Evolutionary conservation across 1,140 invertebrate genomes (phyloP), one percentile per base, ranked within the genome.

Genomic region (Halesus radiatus): DNA sequence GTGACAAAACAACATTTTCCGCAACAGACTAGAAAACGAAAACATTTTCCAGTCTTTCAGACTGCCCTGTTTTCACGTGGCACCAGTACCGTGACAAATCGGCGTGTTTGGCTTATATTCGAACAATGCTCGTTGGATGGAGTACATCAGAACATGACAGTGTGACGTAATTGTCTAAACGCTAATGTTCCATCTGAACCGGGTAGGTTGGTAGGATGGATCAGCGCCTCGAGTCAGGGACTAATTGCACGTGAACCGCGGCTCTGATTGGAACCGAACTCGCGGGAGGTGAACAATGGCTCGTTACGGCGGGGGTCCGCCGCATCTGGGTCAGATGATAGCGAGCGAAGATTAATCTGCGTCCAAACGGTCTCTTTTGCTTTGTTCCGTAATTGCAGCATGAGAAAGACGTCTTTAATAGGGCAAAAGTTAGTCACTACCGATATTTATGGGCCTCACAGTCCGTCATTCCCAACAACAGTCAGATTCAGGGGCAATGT

Each of bases 351-450:
- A 72, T 53, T 37, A 32, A 58, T 75, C 72, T 18, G 26, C 32
- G 53, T 75, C 53, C 72, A 58, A 58, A 75, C 53, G 72, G 72
- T 26, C 53, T 56, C 20, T 75, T n/a, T 75, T 56, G 72, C 72
- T 75, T 75, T 75, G 72, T 75, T 75, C 72, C 18, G 23, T 75
- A 75, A 75, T 75, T 56, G 26, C 54, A 32, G 53, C 72, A 75
- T 45, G 72, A 54, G 72, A 60, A 75, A n/a, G n/a, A 58, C 29
- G 72, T n/a, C 16, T 75, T 75, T 58, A 16, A 75, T 58, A 20
- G 52, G 72, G 32, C 72, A 56, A 56, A 45, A 58, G 37, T 56
- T 32, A 56, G 56, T 54, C 54, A 58, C 37, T 26, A 53, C 52
- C 72, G 68, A 22, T 53, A 52, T 53, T 22, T 53, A 72, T 52